phyloP scores from a whole-genome alignment of 2,888 invertebrate genomes.

The Drosophila sordidula region DNA sequence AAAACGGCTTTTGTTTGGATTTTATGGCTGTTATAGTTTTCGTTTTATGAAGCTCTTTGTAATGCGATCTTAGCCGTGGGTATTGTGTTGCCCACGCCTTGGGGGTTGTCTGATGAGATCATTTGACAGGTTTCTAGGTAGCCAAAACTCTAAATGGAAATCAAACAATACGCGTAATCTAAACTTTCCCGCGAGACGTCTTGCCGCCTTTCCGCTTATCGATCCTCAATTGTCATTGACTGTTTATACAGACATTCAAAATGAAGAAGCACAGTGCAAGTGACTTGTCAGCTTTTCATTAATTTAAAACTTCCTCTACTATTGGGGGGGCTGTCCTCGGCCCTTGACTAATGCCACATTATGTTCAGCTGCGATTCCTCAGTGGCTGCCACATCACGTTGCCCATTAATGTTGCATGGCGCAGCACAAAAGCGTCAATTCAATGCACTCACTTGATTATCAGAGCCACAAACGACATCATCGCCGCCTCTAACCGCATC shows the following conservation, averaged over 20 bases:
- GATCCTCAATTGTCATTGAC: constrained; percentile 27
- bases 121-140: constrained; percentile 1
- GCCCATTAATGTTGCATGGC: constrained; percentile 59
- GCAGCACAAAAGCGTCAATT: constrained; percentile 46
- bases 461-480: constrained; percentile 56
- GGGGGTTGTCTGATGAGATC: constrained; percentile 28
- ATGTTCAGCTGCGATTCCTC: constrained; percentile 35
- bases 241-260: not conserved
- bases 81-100: constrained; percentile 14
- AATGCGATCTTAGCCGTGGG: constrained; percentile 29
- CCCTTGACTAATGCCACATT: constrained; percentile 27
- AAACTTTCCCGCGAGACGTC: not conserved
- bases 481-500: constrained; percentile 25
- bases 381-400: constrained; percentile 36
- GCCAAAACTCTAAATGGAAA: not conserved
- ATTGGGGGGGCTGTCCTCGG: too few species aligned
- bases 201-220: constrained; percentile 22
- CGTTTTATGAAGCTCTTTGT: constrained; percentile 28
- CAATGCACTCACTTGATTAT: constrained; percentile 71
- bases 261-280: constrained; percentile 10
- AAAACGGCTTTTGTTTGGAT: constrained; percentile 28
- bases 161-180: not conserved
- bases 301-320: constrained; percentile 36
- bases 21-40: constrained; percentile 26
- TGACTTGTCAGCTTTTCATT: constrained; percentile 52